These are phyloP conservation scores for Minunthozetes semirufus DNA, from an alignment of 2,888 invertebrate species.

Conservation along the genomic window DNA sequence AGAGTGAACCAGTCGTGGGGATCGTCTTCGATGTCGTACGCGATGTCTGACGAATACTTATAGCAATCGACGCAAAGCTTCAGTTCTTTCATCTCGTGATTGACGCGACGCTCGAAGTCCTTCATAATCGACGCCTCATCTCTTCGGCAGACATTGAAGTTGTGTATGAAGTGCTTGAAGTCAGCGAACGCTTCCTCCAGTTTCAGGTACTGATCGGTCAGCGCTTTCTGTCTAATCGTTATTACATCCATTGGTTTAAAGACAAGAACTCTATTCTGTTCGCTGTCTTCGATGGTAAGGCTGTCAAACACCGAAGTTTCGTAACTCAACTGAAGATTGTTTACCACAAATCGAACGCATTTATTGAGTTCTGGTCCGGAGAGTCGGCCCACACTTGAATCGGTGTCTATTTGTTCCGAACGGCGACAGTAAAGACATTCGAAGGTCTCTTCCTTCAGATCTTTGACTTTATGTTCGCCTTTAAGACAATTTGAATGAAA, in stretches of 20 bases:
- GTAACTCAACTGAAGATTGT: conserved; percentile 5
- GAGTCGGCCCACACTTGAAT: neutral
- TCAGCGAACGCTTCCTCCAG: neutral
- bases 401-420: neutral
- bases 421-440: conserved; percentile 2
- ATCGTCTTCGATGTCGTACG: neutral
- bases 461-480: neutral
- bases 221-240: neutral
- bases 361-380: neutral
- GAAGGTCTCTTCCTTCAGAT: neutral
- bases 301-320: neutral
- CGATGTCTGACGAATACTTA: neutral
- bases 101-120: neutral
- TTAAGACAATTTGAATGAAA: neutral
- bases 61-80: conserved; percentile 22
- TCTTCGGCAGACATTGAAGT: neutral
- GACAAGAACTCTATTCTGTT: neutral
- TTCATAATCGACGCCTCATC: too few relatives aligned
- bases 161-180: conserved; percentile 13
- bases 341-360: neutral
- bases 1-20: conserved; percentile 15
- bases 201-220: neutral
- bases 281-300: neutral
- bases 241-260: neutral
- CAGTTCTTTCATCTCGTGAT: conserved; percentile 6